Conservation (phyloP, 2,888 invertebrate species). For the Salticus scenicus region DNA sequence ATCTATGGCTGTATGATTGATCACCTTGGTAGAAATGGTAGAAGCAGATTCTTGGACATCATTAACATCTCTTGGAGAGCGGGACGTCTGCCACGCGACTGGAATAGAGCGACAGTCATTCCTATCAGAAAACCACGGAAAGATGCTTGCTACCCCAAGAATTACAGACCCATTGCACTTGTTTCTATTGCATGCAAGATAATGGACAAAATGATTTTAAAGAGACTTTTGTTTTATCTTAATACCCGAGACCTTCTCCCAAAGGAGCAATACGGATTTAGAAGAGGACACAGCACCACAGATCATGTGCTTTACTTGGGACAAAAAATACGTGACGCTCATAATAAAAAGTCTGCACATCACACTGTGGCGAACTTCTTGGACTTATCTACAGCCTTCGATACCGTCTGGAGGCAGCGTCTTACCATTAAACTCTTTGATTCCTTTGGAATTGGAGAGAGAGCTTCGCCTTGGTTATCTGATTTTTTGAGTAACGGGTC, state of each 20-base stretch:
- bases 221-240: too few species aligned
- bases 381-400: constrained; percentile 7
- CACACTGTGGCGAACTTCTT: constrained; percentile 1
- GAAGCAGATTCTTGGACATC: neutral
- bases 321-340: neutral
- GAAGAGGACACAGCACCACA: neutral
- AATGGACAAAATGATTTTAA: neutral
- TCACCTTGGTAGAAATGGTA: neutral
- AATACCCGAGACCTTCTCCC: too few species aligned
- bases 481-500: constrained; percentile 11
- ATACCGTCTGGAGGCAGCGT: neutral
- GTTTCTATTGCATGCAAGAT: neutral
- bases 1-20: neutral
- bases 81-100: neutral
- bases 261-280: constrained; percentile 21
- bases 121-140: neutral
- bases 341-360: neutral
- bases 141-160: neutral
- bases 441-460: neutral
- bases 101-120: neutral
- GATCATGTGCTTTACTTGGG: neutral
- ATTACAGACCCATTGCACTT: neutral
- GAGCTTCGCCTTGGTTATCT: neutral
- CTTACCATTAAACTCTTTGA: too few species aligned
- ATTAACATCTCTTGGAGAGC: neutral